phyloP scores from a whole-genome alignment of 2,113 vertebrate genomes.

The Stictonetta naevosa region DNA sequence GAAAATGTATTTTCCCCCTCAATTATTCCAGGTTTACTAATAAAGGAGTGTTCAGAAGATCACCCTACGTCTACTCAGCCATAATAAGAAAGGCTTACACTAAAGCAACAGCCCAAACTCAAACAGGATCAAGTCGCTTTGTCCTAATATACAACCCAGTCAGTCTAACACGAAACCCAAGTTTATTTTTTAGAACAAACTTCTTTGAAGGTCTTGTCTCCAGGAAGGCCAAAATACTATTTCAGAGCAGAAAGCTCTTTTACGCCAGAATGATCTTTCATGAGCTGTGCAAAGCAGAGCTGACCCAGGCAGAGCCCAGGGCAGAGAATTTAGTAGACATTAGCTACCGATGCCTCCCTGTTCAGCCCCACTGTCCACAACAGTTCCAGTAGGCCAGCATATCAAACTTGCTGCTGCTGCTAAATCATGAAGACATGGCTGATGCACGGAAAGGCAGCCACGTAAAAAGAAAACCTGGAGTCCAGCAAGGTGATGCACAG shows the following conservation, averaged over 20 bases:
- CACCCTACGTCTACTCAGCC: neutral
- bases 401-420: neutral
- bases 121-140: neutral
- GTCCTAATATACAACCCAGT: neutral
- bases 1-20: neutral
- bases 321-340: neutral
- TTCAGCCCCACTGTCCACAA: neutral
- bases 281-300: neutral
- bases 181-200: neutral
- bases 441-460: neutral
- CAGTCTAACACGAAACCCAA: neutral
- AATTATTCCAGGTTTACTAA: neutral
- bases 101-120: neutral
- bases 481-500: neutral
- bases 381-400: neutral
- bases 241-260: neutral
- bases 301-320: neutral
- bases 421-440: neutral
- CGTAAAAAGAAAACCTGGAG: neutral
- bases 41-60: neutral
- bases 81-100: neutral
- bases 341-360: neutral
- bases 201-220: neutral
- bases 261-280: neutral
- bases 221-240: neutral